These are phyloP conservation scores for Leucophenga varia DNA, from an alignment of 1,140 invertebrate genomes.

Conservation along the genomic window DNA sequence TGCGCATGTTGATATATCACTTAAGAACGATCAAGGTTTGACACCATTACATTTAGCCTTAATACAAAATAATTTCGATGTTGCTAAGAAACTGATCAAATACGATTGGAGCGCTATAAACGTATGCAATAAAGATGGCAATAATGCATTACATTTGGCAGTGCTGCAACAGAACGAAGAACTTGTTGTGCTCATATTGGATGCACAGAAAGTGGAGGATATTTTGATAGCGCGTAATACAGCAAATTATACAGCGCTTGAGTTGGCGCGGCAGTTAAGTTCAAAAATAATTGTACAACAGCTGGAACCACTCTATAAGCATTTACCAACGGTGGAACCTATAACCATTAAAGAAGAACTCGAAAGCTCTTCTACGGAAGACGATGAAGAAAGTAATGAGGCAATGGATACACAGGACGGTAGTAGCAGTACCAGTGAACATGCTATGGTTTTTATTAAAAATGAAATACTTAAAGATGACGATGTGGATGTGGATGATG, in stretches of 20 bases:
- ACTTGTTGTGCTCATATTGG: conserved; percentile 60
- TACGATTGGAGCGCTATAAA: conserved; percentile 58
- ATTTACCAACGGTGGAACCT: conserved; percentile 30
- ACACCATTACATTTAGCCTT: conserved; percentile 60
- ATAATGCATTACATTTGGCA: conserved; percentile 62
- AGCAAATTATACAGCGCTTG: conserved; percentile 34
- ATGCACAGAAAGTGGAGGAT: conserved; percentile 33
- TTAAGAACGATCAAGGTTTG: conserved; percentile 57
- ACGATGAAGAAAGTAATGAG: conserved; percentile 28
- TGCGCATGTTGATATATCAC: conserved; percentile 33
- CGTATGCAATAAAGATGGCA: conserved; percentile 59
- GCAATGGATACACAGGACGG: neutral
- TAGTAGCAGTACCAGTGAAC: no score
- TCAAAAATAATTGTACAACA: neutral
- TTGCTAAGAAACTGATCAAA: conserved; percentile 57
- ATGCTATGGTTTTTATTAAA: no score
- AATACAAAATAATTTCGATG: conserved; percentile 57
- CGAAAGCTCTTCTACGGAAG: conserved; percentile 38
- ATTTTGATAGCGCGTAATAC: conserved; percentile 35
- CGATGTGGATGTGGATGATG: conserved; percentile 10
- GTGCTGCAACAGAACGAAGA: conserved; percentile 55
- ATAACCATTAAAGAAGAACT: conserved; percentile 35
- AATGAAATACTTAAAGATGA: conserved; percentile 20
- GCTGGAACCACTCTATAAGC: no score
- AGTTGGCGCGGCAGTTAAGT: conserved; percentile 25